Conservation (phyloP, 1,140 invertebrate species). For the Sogatella furcifera region DNA sequence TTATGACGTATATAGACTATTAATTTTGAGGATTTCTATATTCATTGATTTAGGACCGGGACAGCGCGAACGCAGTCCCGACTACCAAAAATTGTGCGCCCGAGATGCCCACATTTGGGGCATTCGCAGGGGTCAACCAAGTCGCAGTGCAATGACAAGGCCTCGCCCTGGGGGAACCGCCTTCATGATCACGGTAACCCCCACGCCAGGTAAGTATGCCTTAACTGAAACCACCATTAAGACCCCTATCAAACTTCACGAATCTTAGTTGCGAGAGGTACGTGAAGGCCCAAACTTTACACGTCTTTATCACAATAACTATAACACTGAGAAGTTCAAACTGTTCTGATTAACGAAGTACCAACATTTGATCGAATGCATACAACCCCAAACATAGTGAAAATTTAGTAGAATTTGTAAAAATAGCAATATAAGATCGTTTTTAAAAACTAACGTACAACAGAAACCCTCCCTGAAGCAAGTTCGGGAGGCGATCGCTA, state of each 20-base stretch:
- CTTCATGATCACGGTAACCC: slow-evolving; percentile 50
- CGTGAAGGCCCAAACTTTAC: neutral
- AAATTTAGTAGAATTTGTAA: too few relatives aligned
- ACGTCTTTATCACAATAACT: neutral
- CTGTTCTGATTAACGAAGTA: too few relatives aligned
- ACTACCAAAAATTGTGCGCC: slow-evolving; percentile 50
- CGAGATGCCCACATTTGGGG: slow-evolving; percentile 45
- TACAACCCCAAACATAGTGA: too few relatives aligned
- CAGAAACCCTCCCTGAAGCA: too few relatives aligned
- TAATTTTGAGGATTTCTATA: too few relatives aligned
- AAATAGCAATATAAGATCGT: too few relatives aligned
- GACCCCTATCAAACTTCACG: neutral
- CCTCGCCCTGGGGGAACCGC: slow-evolving; percentile 51
- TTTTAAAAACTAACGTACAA: too few relatives aligned
- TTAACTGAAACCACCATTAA: too few relatives aligned
- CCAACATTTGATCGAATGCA: too few relatives aligned
- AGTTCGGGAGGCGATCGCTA: too few relatives aligned
- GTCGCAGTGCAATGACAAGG: slow-evolving; percentile 50
- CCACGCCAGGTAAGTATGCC: slow-evolving; percentile 46
- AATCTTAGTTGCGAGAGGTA: neutral
- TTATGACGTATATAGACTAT: too few relatives aligned
- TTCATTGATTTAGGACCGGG: slow-evolving; percentile 26
- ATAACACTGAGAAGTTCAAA: neutral
- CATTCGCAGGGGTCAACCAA: slow-evolving; percentile 52
- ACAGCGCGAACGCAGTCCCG: slow-evolving; percentile 48